Base-by-base conservation (phyloP, 2,888 invertebrate genomes). In the Trichogramma evanescens region DNA sequence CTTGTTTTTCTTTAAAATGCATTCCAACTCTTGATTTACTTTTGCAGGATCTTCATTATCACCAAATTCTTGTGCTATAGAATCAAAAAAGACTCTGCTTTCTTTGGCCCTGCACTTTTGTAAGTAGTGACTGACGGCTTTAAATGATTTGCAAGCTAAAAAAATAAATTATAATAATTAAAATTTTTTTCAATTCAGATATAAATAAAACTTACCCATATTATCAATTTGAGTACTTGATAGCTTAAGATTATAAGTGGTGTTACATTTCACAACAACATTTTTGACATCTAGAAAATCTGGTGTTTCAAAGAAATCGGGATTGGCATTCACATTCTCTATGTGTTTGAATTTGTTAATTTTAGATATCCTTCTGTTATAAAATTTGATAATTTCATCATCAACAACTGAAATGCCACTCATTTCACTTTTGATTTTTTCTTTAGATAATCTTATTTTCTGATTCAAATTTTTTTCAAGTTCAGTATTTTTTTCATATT, bases 231-330 rank as follows among this genome's bases (percentile, higher is more conserved):
- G 61, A 13, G 57, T 67, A 38, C 61, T 63, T 40, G 59, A 58
- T 46, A 75, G 61, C 5, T 65, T 61, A 7, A 77, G 64, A 10
- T 70, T 66, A 39, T 68, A 58, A 1, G 64, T 58, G 0, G 62
- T 53, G 46, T 75, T 74, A 52, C 72, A 72, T 6, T 63, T 68
- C 5, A 49, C 50, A 13, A 77, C 67, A 10, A 74, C 73, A 3
- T 72, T 62, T 4, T 73, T 63, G 52, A 77, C 74, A 58, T 77
- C 77, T 4, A 51, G 45, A 63, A 72, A 75, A 66, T 77, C 76
- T 6, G 77, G 77, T 44, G 76, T 72, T 7, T 71, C 63, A 0
- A 74, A 41, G 46, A 67, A 66, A 40, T 73, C 62, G 4, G 67
- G 62, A 49, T 69, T 64, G 3, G 63, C 60, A 45, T 52, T 45